A percentile compares a stretch with the other conserved stretches of the same genome.
Conservation (phyloP, 2,888 invertebrate species). For the Abscondita cerata region DNA sequence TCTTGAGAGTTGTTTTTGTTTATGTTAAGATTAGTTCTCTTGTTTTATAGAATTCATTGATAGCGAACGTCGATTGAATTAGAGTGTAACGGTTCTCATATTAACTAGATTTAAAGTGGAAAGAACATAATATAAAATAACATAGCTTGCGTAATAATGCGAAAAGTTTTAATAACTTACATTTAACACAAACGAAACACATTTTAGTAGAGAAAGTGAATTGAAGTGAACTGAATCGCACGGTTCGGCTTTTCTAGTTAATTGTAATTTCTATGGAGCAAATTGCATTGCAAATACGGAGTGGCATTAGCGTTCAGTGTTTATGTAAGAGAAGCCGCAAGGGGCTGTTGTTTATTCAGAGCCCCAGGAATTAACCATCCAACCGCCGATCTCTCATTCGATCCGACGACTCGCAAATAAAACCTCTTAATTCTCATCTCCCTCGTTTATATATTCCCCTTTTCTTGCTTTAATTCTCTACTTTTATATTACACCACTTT, state of each 20-base stretch:
- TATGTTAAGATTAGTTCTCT: no score
- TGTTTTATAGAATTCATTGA: no score
- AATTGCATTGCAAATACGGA: slow-evolving; percentile 52
- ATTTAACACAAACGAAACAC: slow-evolving; percentile 28
- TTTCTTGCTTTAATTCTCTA: slow-evolving; percentile 31
- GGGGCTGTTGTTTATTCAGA: slow-evolving; percentile 55
- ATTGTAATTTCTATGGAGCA: slow-evolving; percentile 56
- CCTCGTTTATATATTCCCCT: slow-evolving; percentile 24
- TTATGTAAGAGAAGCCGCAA: slow-evolving; percentile 51
- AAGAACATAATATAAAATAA: neutral
- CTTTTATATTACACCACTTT: slow-evolving; percentile 32
- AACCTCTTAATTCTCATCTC: slow-evolving; percentile 54
- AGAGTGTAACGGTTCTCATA: neutral
- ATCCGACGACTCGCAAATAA: slow-evolving; percentile 50
- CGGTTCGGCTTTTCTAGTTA: slow-evolving; percentile 53
- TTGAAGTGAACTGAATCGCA: slow-evolving; percentile 49
- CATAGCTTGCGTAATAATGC: neutral
- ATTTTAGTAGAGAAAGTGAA: slow-evolving; percentile 34
- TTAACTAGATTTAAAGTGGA: neutral
- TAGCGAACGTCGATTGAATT: no score
- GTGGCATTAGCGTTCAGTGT: slow-evolving; percentile 54
- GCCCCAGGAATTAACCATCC: slow-evolving; percentile 57
- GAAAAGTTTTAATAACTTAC: slow-evolving; percentile 14
- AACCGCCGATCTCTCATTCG: slow-evolving; percentile 52
- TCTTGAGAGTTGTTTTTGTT: no score